These are phyloP conservation scores for Bergia puertoricense DNA, from an alignment of 92 coral and sea anemone genomes.

Conservation along the genomic window DNA sequence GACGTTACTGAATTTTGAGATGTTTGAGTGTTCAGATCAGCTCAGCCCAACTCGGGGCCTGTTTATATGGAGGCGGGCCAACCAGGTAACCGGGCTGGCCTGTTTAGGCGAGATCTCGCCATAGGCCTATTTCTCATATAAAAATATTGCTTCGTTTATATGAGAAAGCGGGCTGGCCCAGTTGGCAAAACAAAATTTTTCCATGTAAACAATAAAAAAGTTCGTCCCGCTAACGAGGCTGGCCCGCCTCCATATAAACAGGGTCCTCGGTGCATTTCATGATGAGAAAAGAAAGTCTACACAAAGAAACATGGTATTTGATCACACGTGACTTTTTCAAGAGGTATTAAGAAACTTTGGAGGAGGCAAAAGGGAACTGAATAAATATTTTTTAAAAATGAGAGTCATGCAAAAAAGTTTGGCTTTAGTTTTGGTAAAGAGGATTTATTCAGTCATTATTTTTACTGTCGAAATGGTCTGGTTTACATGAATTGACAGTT, in stretches of 20 bases:
- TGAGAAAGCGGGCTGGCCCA: too few species aligned
- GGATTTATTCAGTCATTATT: background rate
- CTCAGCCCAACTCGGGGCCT: background rate
- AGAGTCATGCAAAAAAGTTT: background rate
- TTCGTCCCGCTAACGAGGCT: too few species aligned
- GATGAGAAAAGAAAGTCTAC: background rate
- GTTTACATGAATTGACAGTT: background rate
- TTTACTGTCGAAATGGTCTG: background rate
- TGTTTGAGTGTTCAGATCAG: background rate
- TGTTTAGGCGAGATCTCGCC: too few species aligned
- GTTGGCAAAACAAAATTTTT: too few species aligned
- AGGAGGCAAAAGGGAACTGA: background rate
- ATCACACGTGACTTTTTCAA: background rate
- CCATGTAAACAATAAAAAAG: too few species aligned
- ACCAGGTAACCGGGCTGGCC: too few species aligned
- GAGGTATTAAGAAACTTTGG: background rate
- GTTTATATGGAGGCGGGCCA: too few species aligned
- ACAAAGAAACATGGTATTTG: background rate
- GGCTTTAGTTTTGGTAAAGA: too few species aligned
- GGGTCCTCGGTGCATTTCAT: background rate
- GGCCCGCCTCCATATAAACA: too few species aligned
- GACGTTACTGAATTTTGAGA: background rate
- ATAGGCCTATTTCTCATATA: too few species aligned
- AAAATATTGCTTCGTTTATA: too few species aligned
- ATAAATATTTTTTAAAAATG: too few species aligned